Conservation (phyloP, 2,888 invertebrate genomes). For the Arrhopalites spinosus region DNA sequence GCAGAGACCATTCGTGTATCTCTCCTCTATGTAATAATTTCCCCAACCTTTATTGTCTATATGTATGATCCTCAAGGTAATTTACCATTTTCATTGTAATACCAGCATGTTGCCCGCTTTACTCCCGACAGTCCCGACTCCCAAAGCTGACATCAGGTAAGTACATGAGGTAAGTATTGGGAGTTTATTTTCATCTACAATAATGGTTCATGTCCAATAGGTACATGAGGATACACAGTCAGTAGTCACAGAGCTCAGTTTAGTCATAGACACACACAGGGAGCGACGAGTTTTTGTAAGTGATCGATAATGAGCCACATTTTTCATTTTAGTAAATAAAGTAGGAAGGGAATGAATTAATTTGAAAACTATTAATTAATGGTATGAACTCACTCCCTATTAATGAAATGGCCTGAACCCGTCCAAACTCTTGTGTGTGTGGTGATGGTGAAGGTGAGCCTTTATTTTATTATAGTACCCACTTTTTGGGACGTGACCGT, state of each 20-base stretch:
- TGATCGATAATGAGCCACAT: slow-evolving; percentile 35
- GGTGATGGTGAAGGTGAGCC: neutral
- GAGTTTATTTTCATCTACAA: no score
- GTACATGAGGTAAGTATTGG: no score
- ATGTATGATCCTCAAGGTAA: no score
- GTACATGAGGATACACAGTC: no score
- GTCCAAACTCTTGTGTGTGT: neutral
- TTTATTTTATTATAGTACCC: neutral
- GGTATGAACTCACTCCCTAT: slow-evolving; percentile 16
- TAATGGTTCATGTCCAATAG: no score
- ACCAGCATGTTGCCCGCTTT: no score
- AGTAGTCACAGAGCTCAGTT: no score
- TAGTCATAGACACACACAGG: neutral
- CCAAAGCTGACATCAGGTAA: no score
- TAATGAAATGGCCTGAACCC: neutral
- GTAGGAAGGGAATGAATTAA: slow-evolving; percentile 27
- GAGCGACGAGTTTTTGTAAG: slow-evolving; percentile 28
- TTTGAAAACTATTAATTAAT: slow-evolving; percentile 34
- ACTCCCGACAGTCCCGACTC: no score
- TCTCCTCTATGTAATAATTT: neutral
- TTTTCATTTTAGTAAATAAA: slow-evolving; percentile 13
- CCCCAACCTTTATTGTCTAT: neutral
- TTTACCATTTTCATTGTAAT: no score
- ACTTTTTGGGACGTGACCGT: neutral
- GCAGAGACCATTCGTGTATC: neutral